Evolutionary conservation across 2,113 vertebrate genomes (phyloP), one percentile per base, ranked within the genome.

Genomic region (Oncorhynchus gorbuscha): DNA sequence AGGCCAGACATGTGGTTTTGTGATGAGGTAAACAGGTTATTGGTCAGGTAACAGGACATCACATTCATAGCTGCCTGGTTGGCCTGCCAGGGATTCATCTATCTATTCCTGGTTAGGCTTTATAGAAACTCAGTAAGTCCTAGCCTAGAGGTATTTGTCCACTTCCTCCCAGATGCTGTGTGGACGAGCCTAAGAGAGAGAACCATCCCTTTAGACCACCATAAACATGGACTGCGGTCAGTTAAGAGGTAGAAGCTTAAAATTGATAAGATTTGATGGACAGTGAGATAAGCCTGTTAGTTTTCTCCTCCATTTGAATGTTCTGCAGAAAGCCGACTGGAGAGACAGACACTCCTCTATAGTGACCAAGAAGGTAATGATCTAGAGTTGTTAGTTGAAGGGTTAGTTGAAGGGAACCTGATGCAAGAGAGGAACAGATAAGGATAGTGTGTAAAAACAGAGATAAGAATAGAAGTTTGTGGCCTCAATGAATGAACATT

Each of bases 91-190:
- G 49, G 76, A 85, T 87, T 76, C 51, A 13, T 87, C 87, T 77
- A 88, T 89, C 86, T 87, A 61, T 85, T 89, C 85, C 81, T 55
- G 49, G 49, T 76, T 69, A 74, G 79, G 86, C 81, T 90, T 91
- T 86, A 86, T 83, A 82, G 75, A 71, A 83, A 81, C 83, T 82
- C 76, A 76, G 79, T 88, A 85, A 89, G 87, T 82, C 86, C 79
- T 80, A 79, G 76, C 89, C 91, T 80, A 84, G 85, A 84, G 86
- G 79, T 81, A 86, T 91, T 87, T 88, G 81, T 87, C 88, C 87
- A 85, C 80, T 85, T 85, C 68, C 80, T 87, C 77, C 74, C 82
- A 81, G 82, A 75, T 69, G 59, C 74, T 76, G 76, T 55, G 16
- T 55, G 22, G 12, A 9, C 3, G 12, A 55, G 49, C 49, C 49